A percentile compares a stretch with the other conserved stretches of the same genome.
Evolutionary conservation across 2,113 vertebrate species (phyloP).

Genomic region (Menura novaehollandiae): DNA sequence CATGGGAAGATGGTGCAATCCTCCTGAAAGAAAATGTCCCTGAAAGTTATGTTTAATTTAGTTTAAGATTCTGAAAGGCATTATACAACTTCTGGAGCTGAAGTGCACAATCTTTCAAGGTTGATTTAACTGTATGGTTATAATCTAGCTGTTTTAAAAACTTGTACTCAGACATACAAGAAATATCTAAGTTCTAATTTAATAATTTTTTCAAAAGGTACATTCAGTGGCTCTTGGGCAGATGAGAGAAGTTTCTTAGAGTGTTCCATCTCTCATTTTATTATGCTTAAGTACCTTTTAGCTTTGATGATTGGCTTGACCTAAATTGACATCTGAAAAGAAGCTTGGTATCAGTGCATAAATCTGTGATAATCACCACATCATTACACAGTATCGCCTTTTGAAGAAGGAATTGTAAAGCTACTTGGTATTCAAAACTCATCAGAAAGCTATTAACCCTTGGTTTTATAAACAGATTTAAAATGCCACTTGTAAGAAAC

Average conservation of each 20-base stretch:
- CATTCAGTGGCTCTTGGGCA: neutral
- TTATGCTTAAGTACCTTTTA: conserved; percentile 4
- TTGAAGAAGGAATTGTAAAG: neutral
- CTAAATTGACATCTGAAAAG: neutral
- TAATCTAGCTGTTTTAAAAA: neutral
- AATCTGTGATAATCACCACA: neutral
- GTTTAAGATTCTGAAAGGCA: neutral
- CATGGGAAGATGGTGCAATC: neutral
- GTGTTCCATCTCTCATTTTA: neutral
- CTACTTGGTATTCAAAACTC: neutral
- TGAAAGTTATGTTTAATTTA: conserved; percentile 37
- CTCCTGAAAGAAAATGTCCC: neutral
- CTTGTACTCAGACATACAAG: neutral
- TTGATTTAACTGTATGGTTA: conserved; percentile 8
- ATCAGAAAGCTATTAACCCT: neutral
- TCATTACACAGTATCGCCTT: neutral
- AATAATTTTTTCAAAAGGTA: neutral
- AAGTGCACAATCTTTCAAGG: conserved; percentile 20
- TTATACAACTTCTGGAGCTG: neutral
- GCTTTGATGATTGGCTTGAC: neutral
- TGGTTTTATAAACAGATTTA: neutral
- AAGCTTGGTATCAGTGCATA: neutral
- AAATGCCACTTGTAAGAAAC: neutral
- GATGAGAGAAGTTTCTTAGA: neutral
- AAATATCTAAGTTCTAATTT: neutral